These are phyloP conservation scores for Hirtodrosophila trivittata DNA, from an alignment of 2,888 invertebrate species.

Conservation along the genomic window DNA sequence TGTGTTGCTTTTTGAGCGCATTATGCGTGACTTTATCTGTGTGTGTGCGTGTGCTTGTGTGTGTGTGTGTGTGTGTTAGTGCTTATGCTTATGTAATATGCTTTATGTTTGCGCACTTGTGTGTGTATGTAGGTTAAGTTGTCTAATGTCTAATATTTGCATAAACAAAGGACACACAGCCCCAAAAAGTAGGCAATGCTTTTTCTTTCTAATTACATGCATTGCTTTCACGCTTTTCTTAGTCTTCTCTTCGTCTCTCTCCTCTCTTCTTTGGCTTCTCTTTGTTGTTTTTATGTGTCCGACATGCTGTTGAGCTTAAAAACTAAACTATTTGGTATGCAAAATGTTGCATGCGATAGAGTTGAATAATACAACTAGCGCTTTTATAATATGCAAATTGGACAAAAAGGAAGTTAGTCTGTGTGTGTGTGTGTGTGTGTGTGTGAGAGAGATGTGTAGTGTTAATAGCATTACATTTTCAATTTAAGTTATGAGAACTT, in stretches of 20 bases:
- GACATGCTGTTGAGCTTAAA: conserved; percentile 57
- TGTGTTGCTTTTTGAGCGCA: conserved; percentile 5
- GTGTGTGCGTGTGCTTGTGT: conserved; percentile 8
- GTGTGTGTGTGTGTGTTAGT: conserved; percentile 21
- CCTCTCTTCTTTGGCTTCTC: background rate
- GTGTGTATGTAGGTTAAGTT: conserved; percentile 66
- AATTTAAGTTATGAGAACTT: conserved; percentile 59
- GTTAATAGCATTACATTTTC: conserved; percentile 66
- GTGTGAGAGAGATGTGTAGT: conserved; percentile 23
- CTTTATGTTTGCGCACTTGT: conserved; percentile 11
- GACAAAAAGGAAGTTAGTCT: background rate
- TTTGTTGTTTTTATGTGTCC: conserved; percentile 19
- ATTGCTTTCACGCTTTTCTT: conserved; percentile 4
- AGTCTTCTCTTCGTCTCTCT: conserved; percentile 1
- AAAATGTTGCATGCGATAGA: conserved; percentile 58
- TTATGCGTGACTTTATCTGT: conserved; percentile 19
- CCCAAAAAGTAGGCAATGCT: conserved; percentile 60
- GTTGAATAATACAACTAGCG: conserved; percentile 30
- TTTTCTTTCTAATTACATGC: conserved; percentile 66
- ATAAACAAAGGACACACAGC: conserved; percentile 60
- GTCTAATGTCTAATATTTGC: conserved; percentile 66
- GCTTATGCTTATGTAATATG: conserved; percentile 48
- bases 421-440: conserved; percentile 8
- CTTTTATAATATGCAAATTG: conserved; percentile 62
- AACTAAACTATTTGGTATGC: conserved; percentile 69